A percentile compares a stretch with the other conserved stretches of the same genome.
These are phyloP conservation scores for Chelonus formosanus DNA, from an alignment of 2,888 invertebrate genomes.

Conservation along the genomic window DNA sequence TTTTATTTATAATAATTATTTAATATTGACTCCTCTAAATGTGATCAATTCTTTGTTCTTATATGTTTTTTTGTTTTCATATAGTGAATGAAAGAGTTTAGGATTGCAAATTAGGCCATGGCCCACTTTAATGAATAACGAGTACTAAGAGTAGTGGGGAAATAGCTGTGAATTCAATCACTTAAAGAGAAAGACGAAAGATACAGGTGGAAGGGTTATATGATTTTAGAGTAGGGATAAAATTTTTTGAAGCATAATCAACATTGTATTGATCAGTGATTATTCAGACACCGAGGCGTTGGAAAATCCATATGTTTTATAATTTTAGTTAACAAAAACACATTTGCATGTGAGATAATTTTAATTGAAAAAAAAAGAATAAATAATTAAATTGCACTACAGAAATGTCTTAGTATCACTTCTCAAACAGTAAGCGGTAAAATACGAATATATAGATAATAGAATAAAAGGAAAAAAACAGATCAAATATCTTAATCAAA, in stretches of 20 bases:
- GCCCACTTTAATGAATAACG: slow-evolving; percentile 55
- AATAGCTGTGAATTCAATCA: background rate
- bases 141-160: too few relatives aligned
- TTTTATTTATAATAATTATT: too few relatives aligned
- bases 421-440: too few relatives aligned
- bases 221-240: too few relatives aligned
- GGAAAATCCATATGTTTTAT: background rate
- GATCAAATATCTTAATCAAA: slow-evolving; percentile 7
- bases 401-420: too few relatives aligned
- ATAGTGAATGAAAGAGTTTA: slow-evolving; percentile 44
- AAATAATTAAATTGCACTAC: too few relatives aligned
- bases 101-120: slow-evolving; percentile 61
- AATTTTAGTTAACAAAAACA: too few relatives aligned
- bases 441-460: background rate
- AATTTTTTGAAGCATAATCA: background rate
- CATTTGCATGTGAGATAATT: too few relatives aligned
- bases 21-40: too few relatives aligned
- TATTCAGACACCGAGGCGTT: background rate
- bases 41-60: background rate
- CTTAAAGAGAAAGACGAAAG: slow-evolving; percentile 1
- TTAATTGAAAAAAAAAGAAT: too few relatives aligned
- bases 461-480: background rate
- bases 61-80: too few relatives aligned
- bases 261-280: background rate
- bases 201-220: background rate